Conservation (phyloP, 2,797 vertebrate genomes). For the Enteromius fasciolatus region DNA sequence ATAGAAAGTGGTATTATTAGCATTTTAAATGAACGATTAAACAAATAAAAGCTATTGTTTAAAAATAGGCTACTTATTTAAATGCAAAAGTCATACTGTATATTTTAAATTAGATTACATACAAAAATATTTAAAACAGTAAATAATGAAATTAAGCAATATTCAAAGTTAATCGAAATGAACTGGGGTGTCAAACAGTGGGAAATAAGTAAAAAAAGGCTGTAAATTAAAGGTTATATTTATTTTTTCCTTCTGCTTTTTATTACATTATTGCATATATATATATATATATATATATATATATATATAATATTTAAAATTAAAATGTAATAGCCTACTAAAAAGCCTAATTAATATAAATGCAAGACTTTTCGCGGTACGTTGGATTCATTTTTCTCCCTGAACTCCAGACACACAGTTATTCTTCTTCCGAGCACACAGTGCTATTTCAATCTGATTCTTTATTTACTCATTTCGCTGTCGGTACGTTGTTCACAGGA, state of each 20-base stretch:
- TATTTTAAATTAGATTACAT: too few relatives aligned
- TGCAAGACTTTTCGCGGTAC: background rate
- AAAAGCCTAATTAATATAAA: background rate
- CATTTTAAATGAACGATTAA: background rate
- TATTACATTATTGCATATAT: background rate
- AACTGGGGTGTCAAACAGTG: background rate
- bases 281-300: too few relatives aligned
- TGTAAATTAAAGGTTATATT: background rate
- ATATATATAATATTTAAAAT: background rate
- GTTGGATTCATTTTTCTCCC: background rate
- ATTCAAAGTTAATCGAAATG: background rate
- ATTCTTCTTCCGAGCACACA: background rate
- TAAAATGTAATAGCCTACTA: background rate
- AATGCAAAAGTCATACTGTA: background rate
- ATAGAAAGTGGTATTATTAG: background rate
- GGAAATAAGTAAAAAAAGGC: background rate
- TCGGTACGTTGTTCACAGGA: constrained; percentile 35
- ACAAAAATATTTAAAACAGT: too few relatives aligned
- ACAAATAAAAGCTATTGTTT: background rate
- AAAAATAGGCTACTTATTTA: background rate
- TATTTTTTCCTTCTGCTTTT: background rate
- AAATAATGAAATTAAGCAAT: too few relatives aligned
- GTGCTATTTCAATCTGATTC: background rate
- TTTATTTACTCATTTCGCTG: constrained; percentile 28
- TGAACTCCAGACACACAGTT: background rate